phyloP scores from a whole-genome alignment of 2,113 vertebrate genomes.

The Poeciliopsis occidentalis region DNA sequence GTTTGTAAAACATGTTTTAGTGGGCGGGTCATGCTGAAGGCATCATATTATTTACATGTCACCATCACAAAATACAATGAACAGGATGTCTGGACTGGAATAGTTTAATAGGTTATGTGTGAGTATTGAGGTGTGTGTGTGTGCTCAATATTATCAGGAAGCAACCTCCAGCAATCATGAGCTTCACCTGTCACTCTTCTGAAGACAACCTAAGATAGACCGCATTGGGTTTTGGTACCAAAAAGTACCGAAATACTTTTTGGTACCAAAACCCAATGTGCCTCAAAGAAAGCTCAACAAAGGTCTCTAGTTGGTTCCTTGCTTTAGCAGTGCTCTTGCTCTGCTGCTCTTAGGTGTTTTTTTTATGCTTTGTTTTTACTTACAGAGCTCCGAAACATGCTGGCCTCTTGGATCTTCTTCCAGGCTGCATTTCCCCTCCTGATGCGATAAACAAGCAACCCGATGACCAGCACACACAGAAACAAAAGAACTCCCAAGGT shows the following conservation, averaged over 20 bases:
- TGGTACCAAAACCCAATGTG: background rate
- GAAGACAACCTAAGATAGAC: background rate
- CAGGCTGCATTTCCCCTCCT: slow-evolving; percentile 55
- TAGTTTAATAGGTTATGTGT: too few species aligned
- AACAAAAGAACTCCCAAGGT: slow-evolving; percentile 79
- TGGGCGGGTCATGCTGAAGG: too few species aligned
- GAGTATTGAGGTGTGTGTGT: too few species aligned
- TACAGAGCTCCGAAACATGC: slow-evolving; percentile 72
- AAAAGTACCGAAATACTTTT: background rate
- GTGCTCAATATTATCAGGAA: too few species aligned
- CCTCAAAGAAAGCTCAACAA: background rate
- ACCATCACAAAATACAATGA: too few species aligned
- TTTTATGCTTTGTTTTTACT: slow-evolving; percentile 31
- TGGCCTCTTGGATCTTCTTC: slow-evolving; percentile 75
- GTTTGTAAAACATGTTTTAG: too few species aligned
- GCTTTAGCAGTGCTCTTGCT: too few species aligned
- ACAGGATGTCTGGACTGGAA: too few species aligned
- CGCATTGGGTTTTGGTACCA: too few species aligned
- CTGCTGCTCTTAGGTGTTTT: too few species aligned
- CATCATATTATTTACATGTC: too few species aligned
- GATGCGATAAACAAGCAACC: slow-evolving; percentile 59
- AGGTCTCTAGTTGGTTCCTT: background rate
- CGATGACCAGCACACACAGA: slow-evolving; percentile 75
- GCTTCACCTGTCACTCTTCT: background rate
- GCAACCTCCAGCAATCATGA: too few species aligned